These are phyloP conservation scores for Bubalus kerabau DNA, from an alignment of 2,113 vertebrate genomes.

Conservation along the genomic window DNA sequence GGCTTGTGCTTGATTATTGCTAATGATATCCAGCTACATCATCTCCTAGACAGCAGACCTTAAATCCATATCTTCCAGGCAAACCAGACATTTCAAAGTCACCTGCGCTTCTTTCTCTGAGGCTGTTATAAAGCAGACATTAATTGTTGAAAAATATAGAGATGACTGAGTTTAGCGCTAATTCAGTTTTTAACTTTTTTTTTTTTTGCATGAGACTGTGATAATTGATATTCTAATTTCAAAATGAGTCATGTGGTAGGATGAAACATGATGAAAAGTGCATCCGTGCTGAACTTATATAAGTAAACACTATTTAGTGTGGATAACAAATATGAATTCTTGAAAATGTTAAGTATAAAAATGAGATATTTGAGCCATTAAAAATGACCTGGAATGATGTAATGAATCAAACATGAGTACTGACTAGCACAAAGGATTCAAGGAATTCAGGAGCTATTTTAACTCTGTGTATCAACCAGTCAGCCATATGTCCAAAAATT, in stretches of 20 bases:
- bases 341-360: not conserved
- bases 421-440: not conserved
- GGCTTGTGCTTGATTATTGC: not conserved
- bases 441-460: not conserved
- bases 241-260: not conserved
- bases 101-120: not conserved
- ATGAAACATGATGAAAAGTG: not conserved
- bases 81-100: not conserved
- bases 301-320: not conserved
- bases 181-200: not conserved
- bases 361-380: not conserved
- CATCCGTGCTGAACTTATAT: not conserved
- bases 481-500: not conserved
- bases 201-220: not conserved
- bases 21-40: not conserved
- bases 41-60: not conserved
- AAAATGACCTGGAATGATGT: not conserved
- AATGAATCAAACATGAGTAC: not conserved
- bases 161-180: not conserved
- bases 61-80: not conserved
- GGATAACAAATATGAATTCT: not conserved
- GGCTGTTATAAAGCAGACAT: not conserved
- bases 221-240: not conserved
- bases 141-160: not conserved
- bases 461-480: not conserved